A percentile compares a stretch with the other conserved stretches of the same genome.
phyloP scores from a whole-genome alignment of 2,797 vertebrate genomes.

The Ptychadena robeensis region DNA sequence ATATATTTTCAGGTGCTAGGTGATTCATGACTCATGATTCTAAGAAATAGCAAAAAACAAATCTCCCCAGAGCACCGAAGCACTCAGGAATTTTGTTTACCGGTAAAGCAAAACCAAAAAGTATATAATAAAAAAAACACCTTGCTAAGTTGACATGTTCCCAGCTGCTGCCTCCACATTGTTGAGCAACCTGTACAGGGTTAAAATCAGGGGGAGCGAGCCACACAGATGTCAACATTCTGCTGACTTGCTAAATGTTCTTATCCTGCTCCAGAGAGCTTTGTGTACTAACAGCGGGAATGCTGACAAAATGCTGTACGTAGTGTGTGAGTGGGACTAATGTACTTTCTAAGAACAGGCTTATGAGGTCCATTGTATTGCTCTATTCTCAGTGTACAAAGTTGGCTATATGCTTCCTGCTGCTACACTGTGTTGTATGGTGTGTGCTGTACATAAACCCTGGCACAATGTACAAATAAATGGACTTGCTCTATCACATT shows the following conservation, averaged over 20 bases:
- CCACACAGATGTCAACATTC: slow-evolving; percentile 17
- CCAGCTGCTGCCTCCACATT: slow-evolving; percentile 18
- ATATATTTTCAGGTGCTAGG: neutral
- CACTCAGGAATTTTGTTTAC: slow-evolving; percentile 51
- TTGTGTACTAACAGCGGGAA: slow-evolving; percentile 16
- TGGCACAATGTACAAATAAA: too few relatives aligned
- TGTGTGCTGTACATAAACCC: neutral
- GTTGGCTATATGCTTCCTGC: neutral
- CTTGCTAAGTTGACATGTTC: neutral
- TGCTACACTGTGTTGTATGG: neutral
- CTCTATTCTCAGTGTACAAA: slow-evolving; percentile 1
- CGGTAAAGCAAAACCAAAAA: slow-evolving; percentile 31
- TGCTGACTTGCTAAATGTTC: slow-evolving; percentile 28
- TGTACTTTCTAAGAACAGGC: slow-evolving; percentile 13
- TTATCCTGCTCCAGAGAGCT: neutral
- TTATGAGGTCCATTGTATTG: slow-evolving; percentile 9
- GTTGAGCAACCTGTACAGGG: slow-evolving; percentile 22
- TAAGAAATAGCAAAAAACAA: neutral
- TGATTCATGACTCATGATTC: neutral
- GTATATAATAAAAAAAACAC: slow-evolving; percentile 8
- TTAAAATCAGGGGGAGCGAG: neutral
- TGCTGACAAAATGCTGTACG: neutral
- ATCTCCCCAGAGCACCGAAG: neutral
- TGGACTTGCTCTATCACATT: neutral
- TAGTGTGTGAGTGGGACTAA: neutral